Evolutionary conservation across 2,113 vertebrate genomes (phyloP).

Genomic region (Indicator maculatus): DNA sequence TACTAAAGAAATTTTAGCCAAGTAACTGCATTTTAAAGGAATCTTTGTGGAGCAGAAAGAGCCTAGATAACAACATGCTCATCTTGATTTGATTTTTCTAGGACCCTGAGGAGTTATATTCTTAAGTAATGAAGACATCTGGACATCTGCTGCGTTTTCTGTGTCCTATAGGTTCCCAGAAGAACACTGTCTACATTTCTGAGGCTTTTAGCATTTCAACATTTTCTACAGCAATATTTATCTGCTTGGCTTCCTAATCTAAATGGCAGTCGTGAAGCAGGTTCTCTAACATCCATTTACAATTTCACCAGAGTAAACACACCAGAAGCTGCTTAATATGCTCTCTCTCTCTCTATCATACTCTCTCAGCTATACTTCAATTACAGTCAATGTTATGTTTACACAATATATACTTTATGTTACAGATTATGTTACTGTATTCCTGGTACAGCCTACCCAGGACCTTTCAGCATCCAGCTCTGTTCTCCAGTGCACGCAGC

Average conservation of each 20-base stretch:
- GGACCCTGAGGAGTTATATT: neutral
- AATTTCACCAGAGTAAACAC: constrained; percentile 12
- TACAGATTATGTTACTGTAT: neutral
- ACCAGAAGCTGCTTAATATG: neutral
- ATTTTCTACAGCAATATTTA: neutral
- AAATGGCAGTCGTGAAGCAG: neutral
- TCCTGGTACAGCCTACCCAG: constrained; percentile 14
- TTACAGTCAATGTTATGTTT: constrained; percentile 2
- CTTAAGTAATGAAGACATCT: neutral
- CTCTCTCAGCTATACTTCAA: neutral
- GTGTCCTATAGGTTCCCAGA: neutral
- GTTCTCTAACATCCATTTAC: neutral
- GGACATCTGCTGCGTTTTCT: neutral
- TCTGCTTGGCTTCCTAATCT: neutral
- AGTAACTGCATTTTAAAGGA: neutral
- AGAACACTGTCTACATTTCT: neutral
- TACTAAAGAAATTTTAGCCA: neutral
- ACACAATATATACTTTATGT: neutral
- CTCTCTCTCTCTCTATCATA: neutral
- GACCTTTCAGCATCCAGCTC: constrained; percentile 10
- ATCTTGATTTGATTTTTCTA: neutral
- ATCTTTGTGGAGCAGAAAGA: neutral
- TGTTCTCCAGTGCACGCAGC: neutral
- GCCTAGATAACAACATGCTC: neutral
- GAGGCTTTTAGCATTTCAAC: neutral